Base-by-base conservation (phyloP, 2,797 vertebrate genomes). In the Molothrus ater region DNA sequence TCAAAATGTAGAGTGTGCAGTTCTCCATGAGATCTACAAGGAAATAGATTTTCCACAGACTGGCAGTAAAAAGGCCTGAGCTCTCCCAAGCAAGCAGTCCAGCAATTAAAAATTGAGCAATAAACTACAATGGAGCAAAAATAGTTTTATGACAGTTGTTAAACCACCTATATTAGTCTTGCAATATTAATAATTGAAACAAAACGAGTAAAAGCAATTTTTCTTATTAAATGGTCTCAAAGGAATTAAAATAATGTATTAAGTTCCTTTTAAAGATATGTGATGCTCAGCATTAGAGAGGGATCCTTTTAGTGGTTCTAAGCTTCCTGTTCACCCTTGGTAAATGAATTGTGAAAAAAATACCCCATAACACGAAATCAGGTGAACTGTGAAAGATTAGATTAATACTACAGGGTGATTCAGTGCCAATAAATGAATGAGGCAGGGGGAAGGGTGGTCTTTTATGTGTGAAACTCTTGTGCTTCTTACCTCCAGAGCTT, bases 401-500 rank as follows among this genome's bases (percentile, higher is more conserved):
- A 95, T 95, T 95, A 95, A 95, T 65, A 75, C 36, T 32, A 76
- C 51, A 90, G 42, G 82, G 59, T 91, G 89, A 93, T 91, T 82
- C 71, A 61, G 69, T 63, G 75, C 47, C 88, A 80, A 75, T 66
- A 95, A 94, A 92, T 85, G 79, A 86, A 93, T 18, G 15, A 76
- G 54, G 69, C 29, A 79, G 92, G 28, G 68, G 56, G 71, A 34
- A 94, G 38, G 40, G 48, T 64, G 68, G 51, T 68, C 34, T 91
- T 95, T 83, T 84, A 75, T 13, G 53, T 78, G 47, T 80, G 53
- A 86, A 89, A 78, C 36, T 3, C 1, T 54, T 92, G 71, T 53
- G 68, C 82, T 92, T 85, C 97, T 98, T 98, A 99, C 99, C 99
- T 99, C 99, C 85, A 99, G 96, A 95, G 98, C 96, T 96, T 98